phyloP scores from a whole-genome alignment of 1,140 invertebrate species.

The Monochamus saltuarius region DNA sequence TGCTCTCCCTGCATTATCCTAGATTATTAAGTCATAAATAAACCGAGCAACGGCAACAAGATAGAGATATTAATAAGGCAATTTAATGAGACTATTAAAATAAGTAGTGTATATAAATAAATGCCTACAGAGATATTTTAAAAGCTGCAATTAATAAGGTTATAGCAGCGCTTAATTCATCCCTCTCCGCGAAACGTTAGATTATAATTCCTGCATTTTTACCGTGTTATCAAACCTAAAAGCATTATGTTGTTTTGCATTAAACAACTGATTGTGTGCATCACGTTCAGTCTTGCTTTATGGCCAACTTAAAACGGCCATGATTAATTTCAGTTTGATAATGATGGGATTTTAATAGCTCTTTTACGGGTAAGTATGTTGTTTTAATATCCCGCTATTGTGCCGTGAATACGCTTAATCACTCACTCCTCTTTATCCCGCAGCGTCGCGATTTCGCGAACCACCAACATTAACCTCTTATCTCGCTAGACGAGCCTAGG shows the following conservation, averaged over 20 bases:
- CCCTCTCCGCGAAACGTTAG: conserved; percentile 4
- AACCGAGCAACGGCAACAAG: too few relatives aligned
- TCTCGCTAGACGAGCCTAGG: too few relatives aligned
- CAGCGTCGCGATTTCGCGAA: too few relatives aligned
- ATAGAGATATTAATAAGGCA: too few relatives aligned
- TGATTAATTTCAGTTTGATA: conserved; percentile 48
- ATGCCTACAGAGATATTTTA: conserved; percentile 12
- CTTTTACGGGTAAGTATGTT: conserved; percentile 46
- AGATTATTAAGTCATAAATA: too few relatives aligned
- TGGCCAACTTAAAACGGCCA: conserved; percentile 38
- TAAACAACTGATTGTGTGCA: conserved; percentile 46
- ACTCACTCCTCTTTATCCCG: conserved; percentile 19
- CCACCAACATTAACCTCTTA: too few relatives aligned
- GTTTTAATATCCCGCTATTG: conserved; percentile 41
- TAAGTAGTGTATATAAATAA: conserved; percentile 4
- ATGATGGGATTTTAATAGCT: conserved; percentile 47
- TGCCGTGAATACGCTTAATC: conserved; percentile 40
- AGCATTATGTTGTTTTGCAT: conserved; percentile 50
- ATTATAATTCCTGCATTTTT: conserved; percentile 26
- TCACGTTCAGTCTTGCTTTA: conserved; percentile 41
- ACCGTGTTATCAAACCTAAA: conserved; percentile 41
- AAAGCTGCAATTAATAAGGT: conserved; percentile 28
- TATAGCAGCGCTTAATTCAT: conserved; percentile 14
- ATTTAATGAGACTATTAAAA: too few relatives aligned
- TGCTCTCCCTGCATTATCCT: too few relatives aligned